phyloP scores from a whole-genome alignment of 2,113 vertebrate genomes.

The Rhinopithecus roxellana region DNA sequence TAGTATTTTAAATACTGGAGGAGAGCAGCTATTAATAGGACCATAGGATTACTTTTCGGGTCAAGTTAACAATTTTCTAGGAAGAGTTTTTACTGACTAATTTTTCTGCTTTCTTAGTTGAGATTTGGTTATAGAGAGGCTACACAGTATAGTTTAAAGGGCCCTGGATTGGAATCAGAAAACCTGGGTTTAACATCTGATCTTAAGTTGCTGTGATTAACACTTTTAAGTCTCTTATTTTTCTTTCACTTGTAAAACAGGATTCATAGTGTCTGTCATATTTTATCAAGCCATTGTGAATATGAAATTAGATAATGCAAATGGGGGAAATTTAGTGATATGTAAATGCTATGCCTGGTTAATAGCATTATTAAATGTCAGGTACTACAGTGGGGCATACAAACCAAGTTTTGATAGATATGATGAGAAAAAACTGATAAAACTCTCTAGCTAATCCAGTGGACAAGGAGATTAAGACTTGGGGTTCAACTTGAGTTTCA shows the following conservation, averaged over 20 bases:
- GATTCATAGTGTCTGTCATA: neutral
- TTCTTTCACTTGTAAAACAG: neutral
- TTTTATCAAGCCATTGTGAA: neutral
- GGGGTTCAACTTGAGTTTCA: neutral
- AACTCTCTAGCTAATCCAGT: neutral
- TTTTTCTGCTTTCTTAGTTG: neutral
- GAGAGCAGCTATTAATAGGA: neutral
- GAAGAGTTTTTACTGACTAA: neutral
- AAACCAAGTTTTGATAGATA: constrained; percentile 6
- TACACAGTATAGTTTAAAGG: neutral
- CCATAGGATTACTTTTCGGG: neutral
- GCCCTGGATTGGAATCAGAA: neutral
- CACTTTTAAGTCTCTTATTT: neutral
- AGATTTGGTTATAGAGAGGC: neutral
- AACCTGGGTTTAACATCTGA: neutral
- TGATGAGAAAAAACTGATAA: neutral
- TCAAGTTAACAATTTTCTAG: neutral
- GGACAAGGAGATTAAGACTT: neutral
- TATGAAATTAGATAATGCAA: neutral
- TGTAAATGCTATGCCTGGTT: neutral
- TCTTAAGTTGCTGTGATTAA: neutral
- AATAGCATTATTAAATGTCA: neutral
- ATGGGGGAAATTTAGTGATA: neutral
- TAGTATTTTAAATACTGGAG: neutral
- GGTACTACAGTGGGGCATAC: neutral